Evolutionary conservation across 2,888 invertebrate genomes (phyloP), one percentile per base, ranked within the genome.

Genomic region (Thelaira solivaga): DNA sequence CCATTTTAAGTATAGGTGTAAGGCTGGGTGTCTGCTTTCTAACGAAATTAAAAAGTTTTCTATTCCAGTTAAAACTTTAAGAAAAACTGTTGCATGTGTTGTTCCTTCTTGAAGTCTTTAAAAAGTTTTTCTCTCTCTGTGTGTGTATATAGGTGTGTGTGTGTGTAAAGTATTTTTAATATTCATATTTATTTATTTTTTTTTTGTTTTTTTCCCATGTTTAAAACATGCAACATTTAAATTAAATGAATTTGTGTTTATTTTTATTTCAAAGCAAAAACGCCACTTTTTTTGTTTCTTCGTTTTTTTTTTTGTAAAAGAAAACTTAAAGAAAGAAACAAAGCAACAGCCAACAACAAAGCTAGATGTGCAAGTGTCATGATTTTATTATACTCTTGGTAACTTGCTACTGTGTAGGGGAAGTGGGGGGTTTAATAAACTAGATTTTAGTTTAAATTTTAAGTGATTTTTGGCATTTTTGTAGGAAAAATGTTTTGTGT

Each of bases 61-160:
- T 67, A 51, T 69, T 78, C 39, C 20, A 65, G 57, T 20, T 57
- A 41, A 69, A 74, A 74, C 78, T 78, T 69, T 65, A 78, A 74
- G 69, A 74, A 69, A 61, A 78, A 78, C 78, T 78, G 78, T 78
- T 78, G 78, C 78, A 78, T 78, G 78, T 69, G 45, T 51, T 69
- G 55, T 47, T 43, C 69, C 55, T 69, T 49, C 53, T 45, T 51
- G 22, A 34, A 49, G 7, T 55, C 20, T 16, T 18, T 11, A 26
- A 1, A 5, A 1, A 31, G 4, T n/a, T 16, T 16, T 36, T n/a
- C n/a, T n/a, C n/a, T 4, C 6, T 26, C 26, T 5, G 6, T 18
- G 7, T 18, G 3, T 62, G 18, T 36, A 6, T 24, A 6, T 36
- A 49, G 16, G 8, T 18, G 34, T 49, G 10, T 61, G 34, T 61